These are phyloP conservation scores for Hyles euphorbiae DNA, from an alignment of 1,140 invertebrate genomes.

Conservation along the genomic window DNA sequence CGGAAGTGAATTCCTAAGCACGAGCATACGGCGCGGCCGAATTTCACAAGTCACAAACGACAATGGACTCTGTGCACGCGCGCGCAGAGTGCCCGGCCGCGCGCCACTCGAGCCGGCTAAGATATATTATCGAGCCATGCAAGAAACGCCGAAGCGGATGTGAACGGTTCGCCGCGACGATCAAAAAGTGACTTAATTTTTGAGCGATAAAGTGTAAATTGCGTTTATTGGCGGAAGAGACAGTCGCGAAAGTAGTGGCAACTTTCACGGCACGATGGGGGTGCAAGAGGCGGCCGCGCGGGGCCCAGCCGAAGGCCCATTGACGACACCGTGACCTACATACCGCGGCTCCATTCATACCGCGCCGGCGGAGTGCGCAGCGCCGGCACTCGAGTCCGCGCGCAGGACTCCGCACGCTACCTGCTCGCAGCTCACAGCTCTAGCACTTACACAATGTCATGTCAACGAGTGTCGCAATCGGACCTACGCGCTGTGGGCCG, in stretches of 20 bases:
- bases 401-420: slow-evolving; percentile 52
- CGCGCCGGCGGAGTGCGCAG: slow-evolving; percentile 43
- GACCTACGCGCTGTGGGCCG: slow-evolving; percentile 37
- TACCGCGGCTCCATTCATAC: slow-evolving; percentile 70
- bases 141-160: slow-evolving; percentile 68
- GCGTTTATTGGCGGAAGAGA: slow-evolving; percentile 30
- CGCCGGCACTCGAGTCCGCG: slow-evolving; percentile 15
- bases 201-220: slow-evolving; percentile 55
- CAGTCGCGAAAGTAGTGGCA: slow-evolving; percentile 69
- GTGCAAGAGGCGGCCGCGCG: slow-evolving; percentile 57
- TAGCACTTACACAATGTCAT: slow-evolving; percentile 62
- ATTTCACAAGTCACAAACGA: slow-evolving; percentile 32
- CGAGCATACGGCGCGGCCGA: slow-evolving; percentile 66
- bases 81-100: slow-evolving; percentile 24
- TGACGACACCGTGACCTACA: slow-evolving; percentile 72
- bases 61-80: slow-evolving; percentile 30
- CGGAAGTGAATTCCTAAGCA: slow-evolving; percentile 74
- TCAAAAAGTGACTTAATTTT: slow-evolving; percentile 62
- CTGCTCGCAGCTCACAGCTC: slow-evolving; percentile 35
- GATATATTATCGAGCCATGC: slow-evolving; percentile 55
- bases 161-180: slow-evolving; percentile 48
- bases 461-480: slow-evolving; percentile 66
- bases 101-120: slow-evolving; percentile 12
- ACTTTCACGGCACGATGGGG: slow-evolving; percentile 69
- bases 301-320: slow-evolving; percentile 62